phyloP scores from a whole-genome alignment of 2,113 vertebrate species.

The Rhagologus leucostigma region DNA sequence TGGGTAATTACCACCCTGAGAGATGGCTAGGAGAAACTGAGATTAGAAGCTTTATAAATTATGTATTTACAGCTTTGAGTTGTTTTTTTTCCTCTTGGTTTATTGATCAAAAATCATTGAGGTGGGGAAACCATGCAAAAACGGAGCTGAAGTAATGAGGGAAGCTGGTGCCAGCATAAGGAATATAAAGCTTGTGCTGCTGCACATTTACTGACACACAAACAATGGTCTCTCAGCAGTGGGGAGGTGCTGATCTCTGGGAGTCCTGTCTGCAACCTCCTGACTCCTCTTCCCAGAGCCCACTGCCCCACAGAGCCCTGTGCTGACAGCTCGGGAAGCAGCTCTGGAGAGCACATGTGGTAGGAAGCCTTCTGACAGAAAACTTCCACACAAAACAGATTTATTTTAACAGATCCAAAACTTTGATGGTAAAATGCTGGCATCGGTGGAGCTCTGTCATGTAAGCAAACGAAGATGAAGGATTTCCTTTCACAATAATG shows the following conservation, averaged over 20 bases:
- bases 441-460: rapidly evolving
- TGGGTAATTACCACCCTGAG: not conserved
- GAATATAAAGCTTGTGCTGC: not conserved
- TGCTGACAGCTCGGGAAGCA: not conserved
- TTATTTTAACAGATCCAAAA: not conserved
- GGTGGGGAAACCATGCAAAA: not conserved
- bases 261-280: not conserved
- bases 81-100: not conserved
- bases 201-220: not conserved
- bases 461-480: not conserved
- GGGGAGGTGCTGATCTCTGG: not conserved
- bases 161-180: not conserved
- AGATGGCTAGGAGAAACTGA: not conserved
- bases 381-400: not conserved
- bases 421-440: not conserved
- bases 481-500: not conserved
- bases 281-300: not conserved
- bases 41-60: not conserved
- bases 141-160: not conserved
- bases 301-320: not conserved
- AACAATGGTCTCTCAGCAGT: not conserved
- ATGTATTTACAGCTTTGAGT: not conserved
- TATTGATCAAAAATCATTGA: not conserved
- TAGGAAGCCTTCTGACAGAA: not conserved
- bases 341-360: not conserved